Base-by-base conservation (phyloP, 2,797 vertebrate genomes). In the Anguilla pacifica region DNA sequence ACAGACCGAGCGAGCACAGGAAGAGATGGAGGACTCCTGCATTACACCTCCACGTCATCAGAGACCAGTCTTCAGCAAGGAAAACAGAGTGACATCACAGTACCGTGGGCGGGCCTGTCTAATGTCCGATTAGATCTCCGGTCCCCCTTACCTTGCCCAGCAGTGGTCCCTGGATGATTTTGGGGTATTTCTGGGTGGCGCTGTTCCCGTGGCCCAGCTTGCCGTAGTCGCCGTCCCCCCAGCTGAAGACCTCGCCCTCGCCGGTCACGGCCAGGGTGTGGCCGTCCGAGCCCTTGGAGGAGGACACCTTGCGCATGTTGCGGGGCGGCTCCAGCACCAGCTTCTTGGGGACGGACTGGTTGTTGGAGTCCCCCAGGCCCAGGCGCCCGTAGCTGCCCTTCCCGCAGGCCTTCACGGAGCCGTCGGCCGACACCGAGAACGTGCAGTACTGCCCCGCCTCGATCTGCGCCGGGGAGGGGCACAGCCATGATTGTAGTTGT, bases 361-460 rank as follows among this genome's bases (percentile, higher is more conserved):
- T 97, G 93, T 97, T 97, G 22, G 96, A 97, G 93, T 97, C 96
- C 0, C 96, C 96, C 0, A 97, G 95, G 31, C 96, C 96, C 88
- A 97, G 87, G 17, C 96, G 95, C 17, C 96, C 96, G 3, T 97
- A 97, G 92, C 96, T 97, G 81, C 96, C 96, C 88, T 97, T 97
- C 5, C 96, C 96, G 10, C 96, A 97, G 89, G 96, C 96, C 77
- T 96, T 95, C 3, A 97, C 96, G 0, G 96, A 96, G 72, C 96
- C 96, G 0, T 97, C 96, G 0, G 95, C 95, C 0, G 96, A 96
- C 87, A 97, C 96, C 0, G 96, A 96, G n/a, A 97, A 97, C 0
- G 96, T 97, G 93, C 96, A 97, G 93, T 97, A 97, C 91, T 97
- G 96, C 25, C 96, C 96, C 0, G 96, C 96, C 89, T 97, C 96